These are phyloP conservation scores for Drymonia ruficornis DNA, from an alignment of 2,888 invertebrate genomes.

Conservation along the genomic window DNA sequence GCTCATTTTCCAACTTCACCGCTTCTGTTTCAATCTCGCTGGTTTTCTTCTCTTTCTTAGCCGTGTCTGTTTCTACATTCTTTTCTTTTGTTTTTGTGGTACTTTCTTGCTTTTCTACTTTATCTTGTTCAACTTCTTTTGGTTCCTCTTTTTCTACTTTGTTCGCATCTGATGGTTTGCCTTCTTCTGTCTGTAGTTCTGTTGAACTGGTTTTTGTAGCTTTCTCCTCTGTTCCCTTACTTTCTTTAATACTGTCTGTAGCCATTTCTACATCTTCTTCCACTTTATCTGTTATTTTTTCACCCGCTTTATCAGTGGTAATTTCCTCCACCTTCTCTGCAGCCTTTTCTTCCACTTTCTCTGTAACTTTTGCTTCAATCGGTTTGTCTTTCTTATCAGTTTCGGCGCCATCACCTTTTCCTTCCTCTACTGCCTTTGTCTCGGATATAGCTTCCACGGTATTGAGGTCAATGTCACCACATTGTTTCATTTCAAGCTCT, in stretches of 20 bases:
- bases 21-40: constrained; percentile 25
- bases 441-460: constrained; percentile 46
- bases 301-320: not conserved
- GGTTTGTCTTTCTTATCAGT: constrained; percentile 8
- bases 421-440: constrained; percentile 28
- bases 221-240: constrained; percentile 32
- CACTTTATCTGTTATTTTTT: not conserved
- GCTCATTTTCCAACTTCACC: constrained; percentile 27
- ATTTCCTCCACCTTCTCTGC: constrained; percentile 5
- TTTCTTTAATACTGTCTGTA: constrained; percentile 10
- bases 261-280: constrained; percentile 4
- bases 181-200: constrained; percentile 26
- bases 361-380: constrained; percentile 31
- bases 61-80: constrained; percentile 16
- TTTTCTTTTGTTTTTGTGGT: constrained; percentile 15
- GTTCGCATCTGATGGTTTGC: constrained; percentile 21
- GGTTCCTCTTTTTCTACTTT: constrained; percentile 6
- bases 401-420: constrained; percentile 27
- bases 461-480: constrained; percentile 51
- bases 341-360: constrained; percentile 27
- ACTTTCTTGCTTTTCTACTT: constrained; percentile 1
- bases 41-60: not conserved
- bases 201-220: constrained; percentile 32
- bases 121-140: constrained; percentile 7
- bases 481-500: constrained; percentile 66